Evolutionary conservation across 2,888 invertebrate genomes (phyloP).

Genomic region (Macrosoma leucophasiata): DNA sequence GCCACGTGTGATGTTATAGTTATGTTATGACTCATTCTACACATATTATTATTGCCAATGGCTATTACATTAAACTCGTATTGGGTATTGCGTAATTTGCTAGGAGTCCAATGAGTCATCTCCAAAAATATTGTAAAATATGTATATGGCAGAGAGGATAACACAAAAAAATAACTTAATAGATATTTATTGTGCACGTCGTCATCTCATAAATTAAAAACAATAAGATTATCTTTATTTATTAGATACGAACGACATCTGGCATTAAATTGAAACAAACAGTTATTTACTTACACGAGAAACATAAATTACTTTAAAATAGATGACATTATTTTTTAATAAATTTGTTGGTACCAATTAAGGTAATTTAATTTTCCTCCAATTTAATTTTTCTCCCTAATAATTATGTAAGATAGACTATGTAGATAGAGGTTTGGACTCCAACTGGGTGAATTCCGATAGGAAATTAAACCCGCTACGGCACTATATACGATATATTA

Average conservation of each 20-base stretch:
- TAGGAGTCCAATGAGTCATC: conserved; percentile 51
- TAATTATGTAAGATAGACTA: background rate
- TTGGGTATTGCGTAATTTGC: conserved; percentile 60
- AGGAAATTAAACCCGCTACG: no score
- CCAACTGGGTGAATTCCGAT: no score
- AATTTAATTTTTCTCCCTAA: background rate
- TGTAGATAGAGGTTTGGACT: no score
- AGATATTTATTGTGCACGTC: no score
- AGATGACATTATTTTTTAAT: background rate
- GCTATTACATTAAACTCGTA: conserved; percentile 60
- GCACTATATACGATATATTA: no score
- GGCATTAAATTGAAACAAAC: background rate
- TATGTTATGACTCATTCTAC: conserved; percentile 49
- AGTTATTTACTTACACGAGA: background rate
- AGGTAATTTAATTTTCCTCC: background rate
- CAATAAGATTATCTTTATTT: no score
- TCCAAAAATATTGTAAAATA: conserved; percentile 44
- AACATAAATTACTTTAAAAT: background rate
- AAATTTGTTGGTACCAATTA: no score
- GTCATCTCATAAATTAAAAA: no score
- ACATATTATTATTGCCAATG: conserved; percentile 39
- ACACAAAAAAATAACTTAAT: no score
- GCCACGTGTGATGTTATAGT: no score
- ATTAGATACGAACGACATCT: background rate
- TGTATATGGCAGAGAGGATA: conserved; percentile 10